Evolutionary conservation across 1,140 invertebrate genomes (phyloP), one percentile per base, ranked within the genome.

Genomic region (Diuraphis noxia): DNA sequence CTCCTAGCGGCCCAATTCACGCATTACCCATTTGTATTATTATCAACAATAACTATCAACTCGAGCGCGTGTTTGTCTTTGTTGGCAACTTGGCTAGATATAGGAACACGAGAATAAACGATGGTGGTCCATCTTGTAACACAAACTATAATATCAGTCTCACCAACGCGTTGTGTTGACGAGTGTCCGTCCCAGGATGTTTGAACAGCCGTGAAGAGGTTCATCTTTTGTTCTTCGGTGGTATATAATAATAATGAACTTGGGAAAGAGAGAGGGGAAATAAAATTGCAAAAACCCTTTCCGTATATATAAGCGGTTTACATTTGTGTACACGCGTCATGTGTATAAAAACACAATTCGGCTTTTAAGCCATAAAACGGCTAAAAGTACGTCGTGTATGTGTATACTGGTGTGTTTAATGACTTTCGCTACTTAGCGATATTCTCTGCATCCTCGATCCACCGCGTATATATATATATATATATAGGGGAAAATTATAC

Each of bases 321-420:
- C 41, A 43, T 46, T 36, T 34, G 40, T 84, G 17, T 43, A 84
- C 25, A 34, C 30, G 30, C 41, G 82, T 40, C 41, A n/a, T 43
- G 82, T 46, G 82, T 46, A 46, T 19, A n/a, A 46, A 86, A 86
- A 86, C 84, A 86, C 46, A 23, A 34, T 86, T 86, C 34, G 85
- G 85, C 43, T 86, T 86, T 86, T 86, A 86, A 86, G 52, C 85
- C 43, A 34, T 38, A 21, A n/a, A 43, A 52, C 9, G 23, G 30
- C 84, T 17, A 23, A 41, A 25, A 25, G 81, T 82, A 17, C 81
- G 25, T 30, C 38, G 56, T 56, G 5, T n/a, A 25, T 25, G 6
- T 52, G 10, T 25, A 25, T 52, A 49, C 84, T 85, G 41, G 84
- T 30, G 43, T 86, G 46, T 38, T 86, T 52, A 52, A 86, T 86